Evolutionary conservation across 2,113 vertebrate genomes (phyloP).

Genomic region (Grantiella picta): DNA sequence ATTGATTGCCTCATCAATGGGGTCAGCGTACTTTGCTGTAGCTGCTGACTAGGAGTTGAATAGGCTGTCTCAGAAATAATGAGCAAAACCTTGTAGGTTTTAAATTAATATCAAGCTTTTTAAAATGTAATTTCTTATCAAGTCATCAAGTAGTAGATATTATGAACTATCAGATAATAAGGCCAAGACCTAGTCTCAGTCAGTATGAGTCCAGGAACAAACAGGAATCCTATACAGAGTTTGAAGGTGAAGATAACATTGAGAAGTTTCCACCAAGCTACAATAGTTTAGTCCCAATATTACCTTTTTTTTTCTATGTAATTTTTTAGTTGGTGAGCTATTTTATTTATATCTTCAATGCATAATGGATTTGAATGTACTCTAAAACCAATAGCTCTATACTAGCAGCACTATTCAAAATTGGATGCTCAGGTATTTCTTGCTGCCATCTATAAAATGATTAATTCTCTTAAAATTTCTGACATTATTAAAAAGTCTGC

Average conservation of each 20-base stretch:
- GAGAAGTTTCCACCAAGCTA: not conserved
- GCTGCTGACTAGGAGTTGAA: slow-evolving; percentile 24
- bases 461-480: not conserved
- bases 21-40: slow-evolving; percentile 39
- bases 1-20: slow-evolving; percentile 63
- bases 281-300: not conserved
- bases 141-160: slow-evolving; percentile 28
- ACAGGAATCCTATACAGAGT: not conserved
- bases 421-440: not conserved
- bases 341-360: not conserved
- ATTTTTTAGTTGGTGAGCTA: not conserved
- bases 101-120: slow-evolving; percentile 39
- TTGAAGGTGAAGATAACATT: not conserved
- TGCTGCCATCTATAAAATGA: not conserved
- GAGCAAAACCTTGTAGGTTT: slow-evolving; percentile 20
- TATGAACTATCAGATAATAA: slow-evolving; percentile 12
- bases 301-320: not conserved
- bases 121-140: slow-evolving; percentile 55
- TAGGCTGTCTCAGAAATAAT: slow-evolving; percentile 12
- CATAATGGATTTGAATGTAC: not conserved
- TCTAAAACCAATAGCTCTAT: not conserved
- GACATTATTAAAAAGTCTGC: not conserved
- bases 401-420: not conserved
- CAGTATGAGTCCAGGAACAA: not conserved
- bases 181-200: slow-evolving; percentile 14